Conservation (phyloP, 2,797 vertebrate genomes). For the Diplodus puntazzo region DNA sequence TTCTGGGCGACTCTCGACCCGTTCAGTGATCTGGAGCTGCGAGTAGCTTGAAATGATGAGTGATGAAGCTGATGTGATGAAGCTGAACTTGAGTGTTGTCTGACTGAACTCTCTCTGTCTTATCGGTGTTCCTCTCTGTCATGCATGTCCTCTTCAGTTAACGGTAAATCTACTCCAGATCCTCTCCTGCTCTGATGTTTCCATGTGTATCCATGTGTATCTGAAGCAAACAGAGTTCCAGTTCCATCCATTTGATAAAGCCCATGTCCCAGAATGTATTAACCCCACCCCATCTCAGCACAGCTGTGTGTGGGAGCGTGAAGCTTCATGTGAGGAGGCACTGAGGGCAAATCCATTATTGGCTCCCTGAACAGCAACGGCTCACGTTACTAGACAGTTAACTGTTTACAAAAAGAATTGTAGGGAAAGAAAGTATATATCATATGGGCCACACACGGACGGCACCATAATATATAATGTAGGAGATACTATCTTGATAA, state of each 20-base stretch:
- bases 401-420: neutral
- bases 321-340: slow-evolving; percentile 64
- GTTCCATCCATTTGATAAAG: slow-evolving; percentile 57
- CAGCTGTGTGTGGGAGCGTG: slow-evolving; percentile 48
- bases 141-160: slow-evolving; percentile 86
- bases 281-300: slow-evolving; percentile 59
- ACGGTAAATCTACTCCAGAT: slow-evolving; percentile 85
- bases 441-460: no score
- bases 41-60: no score
- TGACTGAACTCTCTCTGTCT: slow-evolving; percentile 78
- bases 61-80: no score
- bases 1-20: no score
- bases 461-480: no score
- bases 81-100: slow-evolving; percentile 27
- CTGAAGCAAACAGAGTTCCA: slow-evolving; percentile 57
- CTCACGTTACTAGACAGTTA: neutral
- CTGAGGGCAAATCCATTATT: slow-evolving; percentile 76
- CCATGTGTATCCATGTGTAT: slow-evolving; percentile 53
- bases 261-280: slow-evolving; percentile 56
- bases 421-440: no score
- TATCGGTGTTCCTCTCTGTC: slow-evolving; percentile 77
- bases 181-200: slow-evolving; percentile 58
- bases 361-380: slow-evolving; percentile 26
- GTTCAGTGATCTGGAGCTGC: no score
- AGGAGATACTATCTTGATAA: no score